Percentiles rank a stretch among this genome's conserved stretches.
Evolutionary conservation across 2,113 vertebrate species (phyloP).

Genomic region (Triplophysa tibetana): DNA sequence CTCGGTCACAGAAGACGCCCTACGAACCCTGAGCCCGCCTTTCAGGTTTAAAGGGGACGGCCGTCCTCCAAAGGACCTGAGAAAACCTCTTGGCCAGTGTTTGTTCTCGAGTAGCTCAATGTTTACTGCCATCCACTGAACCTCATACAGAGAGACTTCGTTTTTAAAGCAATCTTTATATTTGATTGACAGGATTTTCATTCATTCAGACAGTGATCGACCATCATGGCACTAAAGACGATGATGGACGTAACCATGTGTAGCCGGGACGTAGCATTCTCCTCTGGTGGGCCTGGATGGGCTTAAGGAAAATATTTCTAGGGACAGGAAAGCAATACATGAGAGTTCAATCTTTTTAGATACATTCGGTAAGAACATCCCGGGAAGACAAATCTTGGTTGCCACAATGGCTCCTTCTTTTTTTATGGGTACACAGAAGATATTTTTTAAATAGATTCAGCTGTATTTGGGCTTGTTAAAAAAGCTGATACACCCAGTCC

Average conservation of each 20-base stretch:
- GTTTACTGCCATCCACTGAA: constrained; percentile 51
- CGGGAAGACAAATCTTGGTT: neutral
- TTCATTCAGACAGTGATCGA: neutral
- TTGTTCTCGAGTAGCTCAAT: constrained; percentile 32
- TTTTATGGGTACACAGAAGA: neutral
- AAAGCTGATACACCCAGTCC: too few relatives aligned
- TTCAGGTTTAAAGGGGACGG: neutral
- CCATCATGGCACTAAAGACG: neutral
- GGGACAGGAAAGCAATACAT: constrained; percentile 37
- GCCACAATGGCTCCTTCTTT: neutral
- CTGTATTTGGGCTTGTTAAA: too few relatives aligned
- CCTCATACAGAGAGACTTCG: constrained; percentile 33
- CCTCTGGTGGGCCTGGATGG: neutral
- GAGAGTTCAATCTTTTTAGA: constrained; percentile 10
- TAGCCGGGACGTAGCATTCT: constrained; percentile 38
- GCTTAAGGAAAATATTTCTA: neutral
- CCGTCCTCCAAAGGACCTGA: neutral
- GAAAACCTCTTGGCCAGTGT: constrained; percentile 35
- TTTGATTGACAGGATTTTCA: neutral
- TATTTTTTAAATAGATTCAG: neutral
- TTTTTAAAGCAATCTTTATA: constrained; percentile 40
- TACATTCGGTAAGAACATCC: neutral
- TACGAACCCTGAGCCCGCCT: neutral
- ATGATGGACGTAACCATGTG: constrained; percentile 21
- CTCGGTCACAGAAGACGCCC: neutral